These are phyloP conservation scores for Stichodactyla mertensii DNA, from an alignment of 64 coral and sea anemone species.

Conservation along the genomic window DNA sequence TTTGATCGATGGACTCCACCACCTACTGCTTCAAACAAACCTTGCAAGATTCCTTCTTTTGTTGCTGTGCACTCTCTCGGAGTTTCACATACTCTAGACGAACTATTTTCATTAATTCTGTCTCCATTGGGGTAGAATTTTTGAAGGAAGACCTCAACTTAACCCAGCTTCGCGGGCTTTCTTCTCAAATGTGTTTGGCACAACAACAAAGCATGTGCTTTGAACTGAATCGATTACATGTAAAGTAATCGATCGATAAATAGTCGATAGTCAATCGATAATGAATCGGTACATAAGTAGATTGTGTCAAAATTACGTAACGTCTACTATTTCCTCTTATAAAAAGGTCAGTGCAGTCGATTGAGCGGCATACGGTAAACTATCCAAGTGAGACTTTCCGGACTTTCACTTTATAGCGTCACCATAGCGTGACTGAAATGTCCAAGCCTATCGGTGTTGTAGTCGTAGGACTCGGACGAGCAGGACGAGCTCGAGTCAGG, in stretches of 20 bases:
- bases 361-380: background rate
- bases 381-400: background rate
- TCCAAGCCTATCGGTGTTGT: conserved; percentile 27
- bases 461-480: conserved; percentile 44
- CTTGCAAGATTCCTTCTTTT: conserved; percentile 51
- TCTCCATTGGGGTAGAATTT: conserved; percentile 26
- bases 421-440: background rate
- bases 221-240: background rate
- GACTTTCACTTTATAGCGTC: background rate
- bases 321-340: too few species aligned
- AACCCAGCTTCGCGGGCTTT: background rate
- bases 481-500: conserved; percentile 43
- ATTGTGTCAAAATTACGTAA: too few species aligned
- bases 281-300: background rate
- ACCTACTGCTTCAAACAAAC: conserved; percentile 12
- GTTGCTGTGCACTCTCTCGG: conserved; percentile 29
- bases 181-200: background rate
- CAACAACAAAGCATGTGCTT: conserved; percentile 22
- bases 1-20: background rate
- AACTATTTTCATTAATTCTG: conserved; percentile 43
- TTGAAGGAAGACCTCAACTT: background rate
- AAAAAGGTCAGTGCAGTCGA: background rate
- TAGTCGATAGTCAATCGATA: background rate
- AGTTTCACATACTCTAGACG: conserved; percentile 58
- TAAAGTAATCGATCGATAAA: background rate